phyloP scores from a whole-genome alignment of 1,140 invertebrate species.

The Magallana angulata region DNA sequence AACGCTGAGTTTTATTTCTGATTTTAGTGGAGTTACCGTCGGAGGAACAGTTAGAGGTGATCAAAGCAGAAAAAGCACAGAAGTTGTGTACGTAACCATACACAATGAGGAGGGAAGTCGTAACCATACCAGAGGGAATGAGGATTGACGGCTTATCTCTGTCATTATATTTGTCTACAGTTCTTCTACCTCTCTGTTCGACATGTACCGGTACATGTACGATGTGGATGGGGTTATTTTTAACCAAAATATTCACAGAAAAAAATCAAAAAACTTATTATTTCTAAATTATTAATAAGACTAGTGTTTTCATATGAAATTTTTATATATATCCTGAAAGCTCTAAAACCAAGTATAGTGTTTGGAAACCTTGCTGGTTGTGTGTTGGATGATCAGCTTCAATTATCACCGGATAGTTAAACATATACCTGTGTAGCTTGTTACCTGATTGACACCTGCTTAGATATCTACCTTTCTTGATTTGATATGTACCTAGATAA shows the following conservation, averaged over 20 bases:
- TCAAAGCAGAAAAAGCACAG: slow-evolving; percentile 34
- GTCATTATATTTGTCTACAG: background rate
- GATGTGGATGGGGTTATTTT: background rate
- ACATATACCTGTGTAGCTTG: no score
- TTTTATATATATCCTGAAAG: no score
- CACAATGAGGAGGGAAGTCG: no score
- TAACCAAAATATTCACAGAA: background rate
- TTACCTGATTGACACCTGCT: no score
- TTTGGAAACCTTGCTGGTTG: background rate
- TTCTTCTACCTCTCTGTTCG: background rate
- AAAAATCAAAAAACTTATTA: background rate
- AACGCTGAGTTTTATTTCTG: background rate
- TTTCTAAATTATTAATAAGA: background rate
- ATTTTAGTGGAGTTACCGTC: slow-evolving; percentile 47
- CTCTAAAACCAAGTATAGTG: no score
- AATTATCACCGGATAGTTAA: no score
- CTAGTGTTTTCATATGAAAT: background rate
- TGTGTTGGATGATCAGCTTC: background rate
- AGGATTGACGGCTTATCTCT: no score
- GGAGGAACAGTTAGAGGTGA: slow-evolving; percentile 30
- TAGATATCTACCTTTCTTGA: no score
- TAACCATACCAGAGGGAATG: background rate
- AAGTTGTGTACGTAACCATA: background rate
- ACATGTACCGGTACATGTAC: background rate
- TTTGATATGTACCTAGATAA: no score